Evolutionary conservation across 2,797 vertebrate genomes (phyloP).

Genomic region (Spea hammondii): DNA sequence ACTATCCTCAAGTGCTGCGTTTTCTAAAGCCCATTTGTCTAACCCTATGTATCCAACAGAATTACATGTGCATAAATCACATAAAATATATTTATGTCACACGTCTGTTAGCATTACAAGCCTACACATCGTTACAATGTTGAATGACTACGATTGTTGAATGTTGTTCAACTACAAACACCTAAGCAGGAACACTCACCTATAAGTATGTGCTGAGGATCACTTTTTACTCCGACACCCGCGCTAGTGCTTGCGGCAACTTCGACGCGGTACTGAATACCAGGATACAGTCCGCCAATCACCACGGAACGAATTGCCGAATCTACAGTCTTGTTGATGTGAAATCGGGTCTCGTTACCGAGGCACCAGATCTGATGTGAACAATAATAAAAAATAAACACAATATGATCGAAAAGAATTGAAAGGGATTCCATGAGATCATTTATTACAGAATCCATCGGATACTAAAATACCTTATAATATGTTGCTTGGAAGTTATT

Average conservation of each 20-base stretch:
- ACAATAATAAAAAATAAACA: conserved; percentile 24
- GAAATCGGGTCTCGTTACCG: conserved; percentile 95
- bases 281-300: conserved; percentile 91
- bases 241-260: conserved; percentile 96
- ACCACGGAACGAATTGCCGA: conserved; percentile 94
- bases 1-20: background rate
- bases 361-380: conserved; percentile 92
- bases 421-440: too few species aligned
- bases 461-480: too few species aligned
- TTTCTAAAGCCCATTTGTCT: background rate
- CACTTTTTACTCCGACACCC: conserved; percentile 92
- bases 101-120: too few species aligned
- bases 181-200: conserved; percentile 69
- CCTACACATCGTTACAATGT: too few species aligned
- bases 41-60: background rate
- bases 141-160: too few species aligned
- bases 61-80: background rate
- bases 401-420: too few species aligned
- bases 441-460: too few species aligned
- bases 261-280: conserved; percentile 90
- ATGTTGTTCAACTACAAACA: background rate
- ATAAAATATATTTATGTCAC: too few species aligned
- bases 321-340: conserved; percentile 97
- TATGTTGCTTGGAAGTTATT: too few species aligned
- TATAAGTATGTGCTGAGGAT: conserved; percentile 89